Conservation (phyloP, 2,888 invertebrate species). For the Embidobia sp. region DNA sequence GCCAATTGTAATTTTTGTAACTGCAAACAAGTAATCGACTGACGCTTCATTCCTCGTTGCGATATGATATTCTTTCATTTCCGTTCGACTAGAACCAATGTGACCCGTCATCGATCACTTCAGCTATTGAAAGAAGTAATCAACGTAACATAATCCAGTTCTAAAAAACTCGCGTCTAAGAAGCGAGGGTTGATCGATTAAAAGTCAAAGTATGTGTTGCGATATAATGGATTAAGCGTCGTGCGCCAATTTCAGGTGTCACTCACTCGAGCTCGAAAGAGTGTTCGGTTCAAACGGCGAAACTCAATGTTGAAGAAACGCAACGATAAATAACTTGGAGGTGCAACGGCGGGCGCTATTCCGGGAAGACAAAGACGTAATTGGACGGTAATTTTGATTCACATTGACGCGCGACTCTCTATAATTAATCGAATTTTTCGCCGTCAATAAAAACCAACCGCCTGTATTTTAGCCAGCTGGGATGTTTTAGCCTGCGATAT, state of each 20-base stretch:
- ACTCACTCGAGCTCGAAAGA: neutral
- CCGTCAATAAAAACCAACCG: slow-evolving; percentile 22
- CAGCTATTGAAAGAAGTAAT: slow-evolving; percentile 12
- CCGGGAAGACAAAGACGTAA: neutral
- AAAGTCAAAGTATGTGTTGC: slow-evolving; percentile 28
- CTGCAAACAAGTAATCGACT: neutral
- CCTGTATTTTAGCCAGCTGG: slow-evolving; percentile 22
- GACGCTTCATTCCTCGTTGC: neutral
- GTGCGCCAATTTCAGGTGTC: neutral
- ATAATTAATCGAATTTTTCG: slow-evolving; percentile 31
- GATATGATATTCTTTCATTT: slow-evolving; percentile 5
- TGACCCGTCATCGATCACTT: slow-evolving; percentile 25
- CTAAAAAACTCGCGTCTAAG: slow-evolving; percentile 14
- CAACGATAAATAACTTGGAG: too few species aligned
- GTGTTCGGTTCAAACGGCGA: neutral
- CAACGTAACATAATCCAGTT: slow-evolving; percentile 15
- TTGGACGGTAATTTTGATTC: slow-evolving; percentile 3
- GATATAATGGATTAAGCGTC: slow-evolving; percentile 19
- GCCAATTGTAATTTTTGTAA: neutral
- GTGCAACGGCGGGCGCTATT: too few species aligned
- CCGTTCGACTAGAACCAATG: neutral
- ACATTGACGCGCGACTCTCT: neutral
- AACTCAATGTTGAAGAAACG: neutral
- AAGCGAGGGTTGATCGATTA: slow-evolving; percentile 29
- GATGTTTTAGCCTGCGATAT: slow-evolving; percentile 35